phyloP scores from a whole-genome alignment of 2,888 invertebrate species.

The Anorthoa munda region DNA sequence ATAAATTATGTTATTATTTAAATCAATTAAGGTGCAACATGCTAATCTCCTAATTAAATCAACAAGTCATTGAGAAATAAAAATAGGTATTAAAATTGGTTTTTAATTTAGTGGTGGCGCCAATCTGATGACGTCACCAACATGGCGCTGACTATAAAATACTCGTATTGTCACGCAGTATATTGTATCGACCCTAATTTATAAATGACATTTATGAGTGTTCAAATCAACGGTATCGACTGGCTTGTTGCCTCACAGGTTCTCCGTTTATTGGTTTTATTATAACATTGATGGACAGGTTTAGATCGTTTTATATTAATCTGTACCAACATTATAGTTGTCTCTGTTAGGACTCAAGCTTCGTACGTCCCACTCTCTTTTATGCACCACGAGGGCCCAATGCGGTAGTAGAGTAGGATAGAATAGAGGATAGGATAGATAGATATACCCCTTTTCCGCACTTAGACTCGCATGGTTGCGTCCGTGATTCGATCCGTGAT shows the following conservation, averaged over 20 bases:
- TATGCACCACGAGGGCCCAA: too few relatives aligned
- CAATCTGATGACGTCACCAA: constrained; percentile 21
- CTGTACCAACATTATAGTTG: not conserved
- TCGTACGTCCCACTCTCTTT: too few relatives aligned
- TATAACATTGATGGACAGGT: not conserved
- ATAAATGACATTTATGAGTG: constrained; percentile 32
- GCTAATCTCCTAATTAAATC: not conserved
- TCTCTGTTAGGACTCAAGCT: too few relatives aligned
- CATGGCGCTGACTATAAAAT: constrained; percentile 15
- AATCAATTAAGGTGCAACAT: not conserved
- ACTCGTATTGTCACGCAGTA: constrained; percentile 11
- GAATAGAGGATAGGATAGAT: too few relatives aligned
- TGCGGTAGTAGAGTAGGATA: too few relatives aligned
- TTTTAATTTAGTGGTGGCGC: constrained; percentile 42
- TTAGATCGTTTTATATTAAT: not conserved
- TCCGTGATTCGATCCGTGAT: too few relatives aligned
- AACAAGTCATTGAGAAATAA: not conserved
- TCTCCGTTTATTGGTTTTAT: constrained; percentile 14
- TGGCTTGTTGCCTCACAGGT: constrained; percentile 15
- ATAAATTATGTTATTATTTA: constrained; percentile 1
- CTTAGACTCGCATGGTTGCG: too few relatives aligned
- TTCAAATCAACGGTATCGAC: constrained; percentile 9
- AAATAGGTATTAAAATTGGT: constrained; percentile 14
- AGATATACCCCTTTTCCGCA: too few relatives aligned
- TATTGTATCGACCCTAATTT: constrained; percentile 32